Evolutionary conservation across 1,140 invertebrate species (phyloP).

Genomic region (Choristoneura fumiferana): DNA sequence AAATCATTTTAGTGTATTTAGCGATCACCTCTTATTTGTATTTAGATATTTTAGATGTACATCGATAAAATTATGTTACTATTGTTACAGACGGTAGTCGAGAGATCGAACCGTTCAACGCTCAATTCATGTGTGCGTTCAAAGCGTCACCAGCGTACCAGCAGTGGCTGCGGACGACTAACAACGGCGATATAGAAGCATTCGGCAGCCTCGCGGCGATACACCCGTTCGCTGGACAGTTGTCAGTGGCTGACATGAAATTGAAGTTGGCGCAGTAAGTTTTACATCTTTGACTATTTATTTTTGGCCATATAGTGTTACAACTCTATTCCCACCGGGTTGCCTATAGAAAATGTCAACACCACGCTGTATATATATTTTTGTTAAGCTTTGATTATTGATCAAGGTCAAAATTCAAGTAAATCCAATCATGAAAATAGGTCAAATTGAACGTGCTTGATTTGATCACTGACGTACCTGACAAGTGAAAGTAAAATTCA

Average conservation of each 20-base stretch:
- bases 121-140: conserved; percentile 91
- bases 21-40: no score
- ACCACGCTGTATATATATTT: no score
- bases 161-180: conserved; percentile 85
- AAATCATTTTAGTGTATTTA: no score
- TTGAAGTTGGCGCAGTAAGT: conserved; percentile 93
- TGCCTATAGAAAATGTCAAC: no score
- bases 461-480: no score
- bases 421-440: no score
- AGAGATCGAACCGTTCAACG: conserved; percentile 94
- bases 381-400: no score
- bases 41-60: no score
- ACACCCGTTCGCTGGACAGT: conserved; percentile 95
- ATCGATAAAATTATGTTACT: conserved; percentile 1
- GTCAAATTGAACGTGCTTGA: no score
- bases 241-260: conserved; percentile 97
- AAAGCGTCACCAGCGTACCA: conserved; percentile 93
- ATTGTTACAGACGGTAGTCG: conserved; percentile 82
- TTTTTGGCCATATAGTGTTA: conserved; percentile 18
- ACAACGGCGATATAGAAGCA: conserved; percentile 80
- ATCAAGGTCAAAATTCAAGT: no score
- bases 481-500: no score
- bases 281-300: conserved; percentile 25
- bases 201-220: conserved; percentile 85
- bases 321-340: no score